Percentiles rank a stretch among this genome's conserved stretches.
These are phyloP conservation scores for Micrastur ruficollis DNA, from an alignment of 2,797 vertebrate species.

Conservation along the genomic window DNA sequence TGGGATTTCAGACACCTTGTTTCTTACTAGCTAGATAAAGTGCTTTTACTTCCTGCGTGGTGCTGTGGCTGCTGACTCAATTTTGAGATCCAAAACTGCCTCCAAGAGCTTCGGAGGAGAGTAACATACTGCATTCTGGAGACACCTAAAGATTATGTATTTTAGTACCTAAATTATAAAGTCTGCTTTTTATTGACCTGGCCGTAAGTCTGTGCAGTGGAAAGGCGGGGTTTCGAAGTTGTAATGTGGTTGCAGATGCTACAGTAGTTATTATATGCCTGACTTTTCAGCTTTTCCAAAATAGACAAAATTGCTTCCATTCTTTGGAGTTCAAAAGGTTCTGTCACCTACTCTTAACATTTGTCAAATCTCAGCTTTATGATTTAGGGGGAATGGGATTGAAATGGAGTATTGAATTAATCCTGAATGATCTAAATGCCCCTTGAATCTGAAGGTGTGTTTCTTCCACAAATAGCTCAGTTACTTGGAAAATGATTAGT, in stretches of 20 bases:
- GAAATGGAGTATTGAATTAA: not conserved
- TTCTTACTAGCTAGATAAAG: not conserved
- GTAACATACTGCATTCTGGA: not conserved
- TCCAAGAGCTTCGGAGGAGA: not conserved
- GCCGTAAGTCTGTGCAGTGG: not conserved
- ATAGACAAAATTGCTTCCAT: not conserved
- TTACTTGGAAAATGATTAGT: not conserved
- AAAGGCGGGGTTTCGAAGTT: not conserved
- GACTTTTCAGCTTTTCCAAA: not conserved
- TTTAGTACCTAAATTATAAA: not conserved
- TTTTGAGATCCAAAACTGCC: not conserved
- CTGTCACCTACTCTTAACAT: not conserved
- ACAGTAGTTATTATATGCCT: not conserved
- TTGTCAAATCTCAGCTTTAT: not conserved
- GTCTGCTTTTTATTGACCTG: not conserved
- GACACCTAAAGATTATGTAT: not conserved
- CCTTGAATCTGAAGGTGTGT: not conserved
- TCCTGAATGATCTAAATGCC: not conserved
- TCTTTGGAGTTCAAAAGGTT: not conserved
- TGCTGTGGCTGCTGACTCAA: not conserved
- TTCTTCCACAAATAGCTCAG: not conserved
- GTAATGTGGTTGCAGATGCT: not conserved
- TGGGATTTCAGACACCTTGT: not conserved
- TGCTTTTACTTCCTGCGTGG: not conserved
- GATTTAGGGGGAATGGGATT: not conserved